Base-by-base conservation (phyloP, 1,140 invertebrate genomes). In the roundworm (Caenorhabditis elegans) region DNA sequence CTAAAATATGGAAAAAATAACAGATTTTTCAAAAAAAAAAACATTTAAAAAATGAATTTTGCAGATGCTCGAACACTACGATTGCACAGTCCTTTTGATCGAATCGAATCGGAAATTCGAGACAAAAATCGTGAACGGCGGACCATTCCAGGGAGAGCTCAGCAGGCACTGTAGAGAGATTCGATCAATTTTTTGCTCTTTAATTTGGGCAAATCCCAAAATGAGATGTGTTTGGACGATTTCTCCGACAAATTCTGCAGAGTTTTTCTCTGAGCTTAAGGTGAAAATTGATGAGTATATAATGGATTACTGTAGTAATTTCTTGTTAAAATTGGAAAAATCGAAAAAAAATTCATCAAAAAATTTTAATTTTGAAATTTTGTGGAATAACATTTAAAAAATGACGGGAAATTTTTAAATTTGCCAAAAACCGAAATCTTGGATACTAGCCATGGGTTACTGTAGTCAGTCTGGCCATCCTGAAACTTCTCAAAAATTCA, bases 261-360 rank as follows among this genome's bases (percentile, higher is more conserved):
- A 88, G 80, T 83, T 87, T n/a, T 88, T 89, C 46, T 85, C 86
- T 78, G 87, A 88, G 75, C 26, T 89, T 3, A 89, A 89, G 79
- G 87, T 88, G 15, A 43, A 43, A 8, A 79, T 8, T 24, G 10
- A n/a, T n/a, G n/a, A 11, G 10, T 83, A 83, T 78, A 15, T 19
- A 22, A 15, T 17, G 19, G 19, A 43, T 43, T 43, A 8, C 39
- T 43, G 39, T 43, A 43, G 39, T 83, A 78, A 26, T 17, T 85
- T 47, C 15, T 47, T 17, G 19, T 36, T 82, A 11, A 11, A 31
- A 48, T 85, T 11, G 17, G 15, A 76, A 24, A 48, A 48, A 48
- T 19, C n/a, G 39, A 43, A 43, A 43, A 43, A 43, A 43, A 15
- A n/a, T n/a, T n/a, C n/a, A n/a, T n/a, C n/a, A n/a, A n/a, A n/a